Evolutionary conservation across 2,888 invertebrate genomes (phyloP), one percentile per base, ranked within the genome.

Genomic region (Aphelenchoides bicaudatus): DNA sequence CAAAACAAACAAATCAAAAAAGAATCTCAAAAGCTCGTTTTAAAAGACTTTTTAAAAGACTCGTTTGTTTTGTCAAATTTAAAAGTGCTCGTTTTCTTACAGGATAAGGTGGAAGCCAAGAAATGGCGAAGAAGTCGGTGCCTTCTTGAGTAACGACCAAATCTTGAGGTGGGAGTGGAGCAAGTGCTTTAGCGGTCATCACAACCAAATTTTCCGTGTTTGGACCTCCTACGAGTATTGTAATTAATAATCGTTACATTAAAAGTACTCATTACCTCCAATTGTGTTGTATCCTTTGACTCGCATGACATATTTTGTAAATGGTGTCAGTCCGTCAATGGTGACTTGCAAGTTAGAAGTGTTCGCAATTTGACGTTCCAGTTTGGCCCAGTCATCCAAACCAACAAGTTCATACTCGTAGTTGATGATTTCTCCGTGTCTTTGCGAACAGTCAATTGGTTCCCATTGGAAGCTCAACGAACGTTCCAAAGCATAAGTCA

Each of bases 21-120:
- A n/a, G n/a, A n/a, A n/a, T n/a, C n/a, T n/a, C n/a, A n/a, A n/a
- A n/a, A n/a, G n/a, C n/a, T n/a, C n/a, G n/a, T n/a, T n/a, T n/a
- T n/a, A n/a, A n/a, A n/a, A n/a, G n/a, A n/a, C n/a, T n/a, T n/a
- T n/a, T n/a, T n/a, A n/a, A n/a, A n/a, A n/a, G n/a, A n/a, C n/a
- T n/a, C n/a, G n/a, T n/a, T n/a, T n/a, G n/a, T n/a, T n/a, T n/a
- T n/a, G n/a, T n/a, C n/a, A n/a, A n/a, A n/a, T n/a, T n/a, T n/a
- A n/a, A n/a, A n/a, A n/a, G n/a, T n/a, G n/a, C n/a, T n/a, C n/a
- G n/a, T n/a, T n/a, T n/a, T n/a, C n/a, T n/a, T n/a, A n/a, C n/a
- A n/a, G 79, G 79, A 57, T 79, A 79, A 13, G 79, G 79, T 19
- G 79, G 79, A 50, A 79, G 62, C 79, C 79, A 79, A 8, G 75